Evolutionary conservation across 2,888 invertebrate genomes (phyloP).

Genomic region (Leucoptera coffeella): DNA sequence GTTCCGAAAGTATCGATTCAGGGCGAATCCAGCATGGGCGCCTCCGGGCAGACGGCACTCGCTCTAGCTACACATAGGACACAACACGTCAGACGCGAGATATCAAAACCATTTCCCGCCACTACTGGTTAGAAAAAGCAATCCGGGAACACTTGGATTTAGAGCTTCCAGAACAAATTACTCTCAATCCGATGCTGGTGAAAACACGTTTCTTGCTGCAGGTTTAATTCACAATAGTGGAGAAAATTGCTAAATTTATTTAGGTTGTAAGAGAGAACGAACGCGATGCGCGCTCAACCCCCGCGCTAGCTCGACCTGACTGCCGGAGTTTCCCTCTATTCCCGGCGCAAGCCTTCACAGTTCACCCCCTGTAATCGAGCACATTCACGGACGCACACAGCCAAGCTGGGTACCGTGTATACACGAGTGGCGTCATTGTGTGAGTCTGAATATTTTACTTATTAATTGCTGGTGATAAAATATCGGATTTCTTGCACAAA

Average conservation of each 20-base stretch:
- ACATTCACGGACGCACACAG: slow-evolving; percentile 32
- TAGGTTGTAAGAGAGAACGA: slow-evolving; percentile 16
- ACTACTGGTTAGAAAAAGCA: slow-evolving; percentile 47
- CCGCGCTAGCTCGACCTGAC: slow-evolving; percentile 39
- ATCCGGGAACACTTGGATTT: no score
- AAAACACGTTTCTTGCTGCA: no score
- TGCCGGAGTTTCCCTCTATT: slow-evolving; percentile 40
- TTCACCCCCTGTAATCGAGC: slow-evolving; percentile 49
- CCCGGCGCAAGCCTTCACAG: slow-evolving; percentile 51
- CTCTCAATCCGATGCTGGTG: no score
- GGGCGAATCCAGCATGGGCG: slow-evolving; percentile 49
- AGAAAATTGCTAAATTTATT: no score
- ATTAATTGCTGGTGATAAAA: no score
- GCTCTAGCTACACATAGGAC: slow-evolving; percentile 47
- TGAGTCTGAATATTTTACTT: no score
- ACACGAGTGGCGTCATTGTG: no score
- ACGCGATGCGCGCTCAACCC: slow-evolving; percentile 21
- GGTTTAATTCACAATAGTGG: no score
- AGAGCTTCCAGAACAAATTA: no score
- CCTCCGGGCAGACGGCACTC: slow-evolving; percentile 47
- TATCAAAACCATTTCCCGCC: slow-evolving; percentile 52
- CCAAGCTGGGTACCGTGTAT: slow-evolving; percentile 11
- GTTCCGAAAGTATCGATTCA: slow-evolving; percentile 53
- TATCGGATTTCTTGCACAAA: no score
- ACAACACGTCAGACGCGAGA: slow-evolving; percentile 49